Evolutionary conservation across 23 tunicate species (phyloP).

Genomic region (Corella eumyota): DNA sequence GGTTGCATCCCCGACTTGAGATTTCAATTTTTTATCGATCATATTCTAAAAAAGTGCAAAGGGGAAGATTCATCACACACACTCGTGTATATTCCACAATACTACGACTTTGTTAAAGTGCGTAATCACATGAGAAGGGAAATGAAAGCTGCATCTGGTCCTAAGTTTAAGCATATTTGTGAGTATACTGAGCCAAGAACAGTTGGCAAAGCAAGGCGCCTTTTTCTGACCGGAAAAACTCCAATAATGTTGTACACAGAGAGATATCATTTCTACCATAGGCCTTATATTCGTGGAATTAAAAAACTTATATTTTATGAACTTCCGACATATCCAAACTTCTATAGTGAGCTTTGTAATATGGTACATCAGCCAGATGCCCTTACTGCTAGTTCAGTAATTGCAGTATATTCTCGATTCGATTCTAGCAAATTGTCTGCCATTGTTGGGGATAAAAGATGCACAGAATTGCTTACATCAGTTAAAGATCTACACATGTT

Average conservation of each 20-base stretch:
- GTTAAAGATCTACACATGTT: constrained; percentile 51
- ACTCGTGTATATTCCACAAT: constrained; percentile 66
- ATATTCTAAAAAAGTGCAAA: constrained; percentile 40
- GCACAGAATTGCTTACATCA: constrained; percentile 28
- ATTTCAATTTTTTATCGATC: constrained; percentile 46
- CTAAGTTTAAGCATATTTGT: constrained; percentile 33
- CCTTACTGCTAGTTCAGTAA: constrained; percentile 21
- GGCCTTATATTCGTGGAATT: constrained; percentile 51
- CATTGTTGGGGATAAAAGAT: constrained; percentile 32
- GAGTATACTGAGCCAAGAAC: constrained; percentile 56
- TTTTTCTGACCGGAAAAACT: constrained; percentile 42
- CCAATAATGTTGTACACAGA: constrained; percentile 76
- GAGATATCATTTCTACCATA: constrained; percentile 83
- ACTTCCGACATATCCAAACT: constrained; percentile 78
- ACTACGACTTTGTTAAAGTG: constrained; percentile 61
- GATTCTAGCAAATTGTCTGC: constrained; percentile 41
- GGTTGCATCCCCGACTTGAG: constrained; percentile 29
- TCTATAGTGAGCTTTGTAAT: constrained; percentile 79
- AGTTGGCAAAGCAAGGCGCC: constrained; percentile 40
- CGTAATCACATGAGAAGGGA: constrained; percentile 61
- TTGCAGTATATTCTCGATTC: constrained; percentile 36
- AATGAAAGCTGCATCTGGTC: constrained; percentile 37
- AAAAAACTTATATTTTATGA: constrained; percentile 59
- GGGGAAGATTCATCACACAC: constrained; percentile 24
- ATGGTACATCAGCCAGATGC: constrained; percentile 18